Evolutionary conservation across 2,888 invertebrate genomes (phyloP).

Genomic region (Rhabditophanes sp.): DNA sequence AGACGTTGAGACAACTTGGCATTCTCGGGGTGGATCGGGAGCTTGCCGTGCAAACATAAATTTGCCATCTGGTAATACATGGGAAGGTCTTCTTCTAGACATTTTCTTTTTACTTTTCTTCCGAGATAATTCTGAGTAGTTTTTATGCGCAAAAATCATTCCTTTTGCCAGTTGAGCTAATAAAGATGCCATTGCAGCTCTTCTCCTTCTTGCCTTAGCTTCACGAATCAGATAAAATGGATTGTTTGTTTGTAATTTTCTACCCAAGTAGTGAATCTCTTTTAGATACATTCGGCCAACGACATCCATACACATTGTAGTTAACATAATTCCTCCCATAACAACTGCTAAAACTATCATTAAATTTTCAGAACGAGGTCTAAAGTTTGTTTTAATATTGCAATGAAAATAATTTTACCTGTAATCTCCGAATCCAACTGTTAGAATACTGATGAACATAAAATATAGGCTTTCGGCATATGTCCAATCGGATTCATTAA

Average conservation of each 20-base stretch:
- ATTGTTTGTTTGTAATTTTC: slow-evolving; percentile 39
- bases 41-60: slow-evolving; percentile 41
- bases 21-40: slow-evolving; percentile 42
- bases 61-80: slow-evolving; percentile 40
- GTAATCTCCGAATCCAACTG: slow-evolving; percentile 19
- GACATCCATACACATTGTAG: slow-evolving; percentile 42
- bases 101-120: slow-evolving; percentile 31
- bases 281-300: slow-evolving; percentile 42
- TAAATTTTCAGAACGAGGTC: slow-evolving; percentile 29
- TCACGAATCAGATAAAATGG: slow-evolving; percentile 41
- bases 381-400: slow-evolving; percentile 14
- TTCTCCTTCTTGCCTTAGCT: slow-evolving; percentile 37
- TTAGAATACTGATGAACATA: slow-evolving; percentile 39
- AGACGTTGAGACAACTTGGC: slow-evolving; percentile 39
- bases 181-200: slow-evolving; percentile 40
- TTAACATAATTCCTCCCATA: slow-evolving; percentile 35
- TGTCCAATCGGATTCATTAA: slow-evolving; percentile 23
- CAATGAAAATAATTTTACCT: slow-evolving; percentile 1
- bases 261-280: slow-evolving; percentile 41
- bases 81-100: slow-evolving; percentile 23
- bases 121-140: slow-evolving; percentile 31
- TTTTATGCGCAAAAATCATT: slow-evolving; percentile 41
- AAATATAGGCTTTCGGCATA: slow-evolving; percentile 38
- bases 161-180: slow-evolving; percentile 39
- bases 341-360: slow-evolving; percentile 17